Conservation (phyloP, 2,888 invertebrate genomes). For the Patella depressa region DNA sequence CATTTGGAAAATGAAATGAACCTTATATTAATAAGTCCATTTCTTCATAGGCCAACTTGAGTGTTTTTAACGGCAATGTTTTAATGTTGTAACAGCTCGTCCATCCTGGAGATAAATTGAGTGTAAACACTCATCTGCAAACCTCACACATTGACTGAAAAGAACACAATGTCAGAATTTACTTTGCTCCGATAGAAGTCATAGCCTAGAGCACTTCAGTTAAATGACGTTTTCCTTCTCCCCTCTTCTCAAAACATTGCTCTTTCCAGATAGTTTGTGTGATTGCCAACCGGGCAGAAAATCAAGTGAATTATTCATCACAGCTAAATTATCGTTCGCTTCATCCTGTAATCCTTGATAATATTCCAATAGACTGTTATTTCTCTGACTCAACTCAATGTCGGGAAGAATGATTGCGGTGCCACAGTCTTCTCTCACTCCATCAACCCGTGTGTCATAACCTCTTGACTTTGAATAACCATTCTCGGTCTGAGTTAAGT, state of each 20-base stretch:
- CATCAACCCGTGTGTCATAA: conserved; percentile 12
- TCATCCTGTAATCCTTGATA: conserved; percentile 4
- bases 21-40: too few relatives aligned
- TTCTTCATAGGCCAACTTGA: too few relatives aligned
- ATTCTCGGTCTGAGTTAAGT: background rate
- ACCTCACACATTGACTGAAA: background rate
- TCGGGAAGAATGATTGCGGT: background rate
- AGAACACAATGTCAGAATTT: background rate
- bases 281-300: conserved; percentile 18
- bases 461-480: conserved; percentile 3
- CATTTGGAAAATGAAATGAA: too few relatives aligned
- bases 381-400: conserved; percentile 8
- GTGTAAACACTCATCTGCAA: background rate
- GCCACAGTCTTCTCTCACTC: background rate
- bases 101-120: background rate
- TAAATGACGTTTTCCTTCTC: background rate
- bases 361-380: conserved; percentile 13
- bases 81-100: conserved; percentile 1
- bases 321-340: conserved; percentile 21
- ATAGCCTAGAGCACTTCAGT: background rate
- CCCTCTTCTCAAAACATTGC: background rate
- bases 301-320: conserved; percentile 27
- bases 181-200: background rate
- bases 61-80: background rate
- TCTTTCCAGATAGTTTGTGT: background rate